A percentile compares a stretch with the other conserved stretches of the same genome.
Evolutionary conservation across 2,113 vertebrate genomes (phyloP).

Genomic region (Erythrolamprus reginae): DNA sequence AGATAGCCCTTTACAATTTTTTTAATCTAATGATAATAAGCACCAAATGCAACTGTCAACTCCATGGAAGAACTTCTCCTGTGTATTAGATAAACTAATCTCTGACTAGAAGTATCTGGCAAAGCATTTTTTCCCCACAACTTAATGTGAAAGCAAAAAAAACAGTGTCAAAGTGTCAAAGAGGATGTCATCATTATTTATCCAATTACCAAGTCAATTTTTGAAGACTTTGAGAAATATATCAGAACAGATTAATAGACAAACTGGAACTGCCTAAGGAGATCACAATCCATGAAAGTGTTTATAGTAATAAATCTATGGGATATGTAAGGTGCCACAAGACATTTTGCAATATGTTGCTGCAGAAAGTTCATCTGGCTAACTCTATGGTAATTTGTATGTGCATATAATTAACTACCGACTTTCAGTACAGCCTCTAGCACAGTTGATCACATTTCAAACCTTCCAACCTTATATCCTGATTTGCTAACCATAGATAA

Average conservation of each 20-base stretch:
- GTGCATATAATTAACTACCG: not conserved
- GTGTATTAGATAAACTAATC: not conserved
- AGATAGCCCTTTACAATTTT: not conserved
- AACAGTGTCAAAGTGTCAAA: not conserved
- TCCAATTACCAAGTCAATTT: not conserved
- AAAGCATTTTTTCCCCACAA: not conserved
- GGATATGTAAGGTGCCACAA: not conserved
- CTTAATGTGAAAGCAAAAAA: not conserved
- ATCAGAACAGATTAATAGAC: not conserved
- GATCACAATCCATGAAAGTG: not conserved
- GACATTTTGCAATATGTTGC: not conserved
- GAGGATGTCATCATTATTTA: not conserved
- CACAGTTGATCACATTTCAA: not conserved
- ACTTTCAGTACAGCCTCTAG: not conserved
- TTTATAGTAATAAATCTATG: not conserved
- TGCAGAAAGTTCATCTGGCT: not conserved
- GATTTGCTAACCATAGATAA: not conserved
- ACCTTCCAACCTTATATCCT: not conserved
- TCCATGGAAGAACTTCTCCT: not conserved
- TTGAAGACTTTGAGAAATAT: not conserved
- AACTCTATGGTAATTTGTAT: not conserved
- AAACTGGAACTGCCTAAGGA: not conserved
- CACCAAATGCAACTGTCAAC: not conserved
- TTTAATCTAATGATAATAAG: not conserved
- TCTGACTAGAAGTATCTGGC: not conserved